Evolutionary conservation across 2,113 vertebrate genomes (phyloP), one percentile per base, ranked within the genome.

Genomic region (Callionymus lyra): DNA sequence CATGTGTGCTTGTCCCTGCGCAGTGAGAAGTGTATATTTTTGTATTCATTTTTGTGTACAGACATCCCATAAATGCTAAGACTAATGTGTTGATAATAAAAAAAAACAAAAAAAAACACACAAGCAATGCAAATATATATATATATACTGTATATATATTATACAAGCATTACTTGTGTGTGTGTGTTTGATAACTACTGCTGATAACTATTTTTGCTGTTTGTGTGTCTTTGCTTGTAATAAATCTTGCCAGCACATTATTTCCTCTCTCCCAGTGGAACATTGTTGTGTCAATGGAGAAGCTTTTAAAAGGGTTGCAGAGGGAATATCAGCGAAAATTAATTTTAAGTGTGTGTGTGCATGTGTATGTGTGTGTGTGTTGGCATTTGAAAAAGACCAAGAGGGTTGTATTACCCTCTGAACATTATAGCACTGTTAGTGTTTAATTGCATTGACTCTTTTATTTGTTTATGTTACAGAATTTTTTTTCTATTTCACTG

Each of bases 311-410:
- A 52, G 44, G 32, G 41, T 41, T 41, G 53, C 51, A 44, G 59
- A 19, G 37, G 57, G 65, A 67, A 64, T 70, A 54, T 72, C 41
- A 48, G 38, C 42, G 51, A 50, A 53, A 68, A 70, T 62, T 17
- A 70, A 56, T 12, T 50, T 12, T 9, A 38, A 34, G 16, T 38
- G 13, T 2, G 34, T 38, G 39, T 12, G 38, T 45, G 19, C 33
- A 32, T 40, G 34, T 16, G 41, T 32, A 45, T 38, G 45, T 40
- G n/a, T 19, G 38, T 40, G 34, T 44, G 15, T 41, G 21, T 36
- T 44, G 21, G 21, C 21, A 27, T 27, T 27, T 27, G 21, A 27
- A 27, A 27, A 27, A 27, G 8, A n/a, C n/a, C n/a, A n/a, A n/a
- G n/a, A n/a, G n/a, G n/a, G n/a, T n/a, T n/a, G n/a, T n/a, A n/a